Conservation (phyloP, 2,113 vertebrate genomes). For the Xenopus laevis region DNA sequence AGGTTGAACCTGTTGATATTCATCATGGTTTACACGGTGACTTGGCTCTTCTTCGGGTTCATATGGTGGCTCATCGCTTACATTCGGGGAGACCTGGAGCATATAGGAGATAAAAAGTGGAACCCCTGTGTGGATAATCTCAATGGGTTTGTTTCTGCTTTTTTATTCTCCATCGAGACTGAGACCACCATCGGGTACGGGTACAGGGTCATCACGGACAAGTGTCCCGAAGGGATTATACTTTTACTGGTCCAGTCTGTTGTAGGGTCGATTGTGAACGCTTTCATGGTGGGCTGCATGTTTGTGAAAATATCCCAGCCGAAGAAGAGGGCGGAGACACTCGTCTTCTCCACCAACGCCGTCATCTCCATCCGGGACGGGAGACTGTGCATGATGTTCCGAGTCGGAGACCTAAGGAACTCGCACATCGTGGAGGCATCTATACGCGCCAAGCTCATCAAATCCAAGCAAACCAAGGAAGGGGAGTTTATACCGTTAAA, state of each 20-base stretch:
- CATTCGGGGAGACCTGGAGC: conserved; percentile 91
- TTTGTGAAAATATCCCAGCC: conserved; percentile 99
- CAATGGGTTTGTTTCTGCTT: conserved; percentile 93
- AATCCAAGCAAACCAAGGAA: conserved; percentile 98
- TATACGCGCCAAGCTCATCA: conserved; percentile 96
- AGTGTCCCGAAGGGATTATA: conserved; percentile 94
- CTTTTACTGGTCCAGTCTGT: conserved; percentile 94
- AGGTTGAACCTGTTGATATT: conserved; percentile 96
- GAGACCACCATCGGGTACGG: conserved; percentile 99
- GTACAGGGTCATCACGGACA: conserved; percentile 95
- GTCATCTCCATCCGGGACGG: conserved; percentile 96
- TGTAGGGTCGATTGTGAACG: conserved; percentile 96
- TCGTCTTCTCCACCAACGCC: conserved; percentile 94
- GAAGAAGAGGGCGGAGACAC: conserved; percentile 96
- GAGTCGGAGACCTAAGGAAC: conserved; percentile 94
- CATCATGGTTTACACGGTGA: conserved; percentile 95
- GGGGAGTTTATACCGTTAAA: conserved; percentile 98
- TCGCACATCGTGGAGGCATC: conserved; percentile 99
- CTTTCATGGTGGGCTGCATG: conserved; percentile 99
- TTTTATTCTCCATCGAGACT: conserved; percentile 98
- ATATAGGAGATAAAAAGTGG: conserved; percentile 85
- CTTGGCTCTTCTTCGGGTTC: conserved; percentile 97
- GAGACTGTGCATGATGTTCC: conserved; percentile 96
- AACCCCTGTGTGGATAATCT: conserved; percentile 96
- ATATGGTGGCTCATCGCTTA: conserved; percentile 99